These are phyloP conservation scores for Herpailurus yagouaroundi DNA, from an alignment of 2,113 vertebrate genomes.

Conservation along the genomic window DNA sequence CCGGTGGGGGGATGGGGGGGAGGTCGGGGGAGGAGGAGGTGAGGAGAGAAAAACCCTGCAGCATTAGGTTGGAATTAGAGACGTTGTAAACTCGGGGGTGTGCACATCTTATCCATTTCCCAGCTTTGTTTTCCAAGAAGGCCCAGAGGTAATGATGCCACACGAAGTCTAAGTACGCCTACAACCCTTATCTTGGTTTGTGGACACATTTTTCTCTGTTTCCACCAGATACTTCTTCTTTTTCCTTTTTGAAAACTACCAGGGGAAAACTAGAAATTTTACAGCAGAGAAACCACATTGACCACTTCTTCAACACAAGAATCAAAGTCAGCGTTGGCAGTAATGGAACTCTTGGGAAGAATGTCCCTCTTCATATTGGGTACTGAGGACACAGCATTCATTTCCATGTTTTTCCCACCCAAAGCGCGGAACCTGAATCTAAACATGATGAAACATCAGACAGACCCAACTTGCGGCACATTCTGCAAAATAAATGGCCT, in stretches of 20 bases:
- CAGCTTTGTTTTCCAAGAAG: neutral
- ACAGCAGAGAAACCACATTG: neutral
- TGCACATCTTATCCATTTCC: neutral
- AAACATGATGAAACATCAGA: neutral
- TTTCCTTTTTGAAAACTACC: neutral
- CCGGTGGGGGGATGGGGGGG: neutral
- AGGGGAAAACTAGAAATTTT: neutral
- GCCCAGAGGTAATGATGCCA: neutral
- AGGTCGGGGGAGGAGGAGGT: no score
- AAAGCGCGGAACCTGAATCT: neutral
- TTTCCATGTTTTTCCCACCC: neutral
- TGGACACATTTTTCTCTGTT: neutral
- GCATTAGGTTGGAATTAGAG: neutral
- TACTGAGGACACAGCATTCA: neutral
- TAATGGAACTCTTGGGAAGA: no score
- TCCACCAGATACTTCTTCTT: neutral
- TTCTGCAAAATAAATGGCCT: neutral
- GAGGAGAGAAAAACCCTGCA: neutral
- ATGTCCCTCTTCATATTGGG: neutral
- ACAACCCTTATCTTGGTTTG: neutral
- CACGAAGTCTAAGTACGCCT: neutral
- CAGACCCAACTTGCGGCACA: neutral
- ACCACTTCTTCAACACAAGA: neutral
- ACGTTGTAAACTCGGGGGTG: neutral
- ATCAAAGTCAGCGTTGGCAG: neutral